Evolutionary conservation across 2,888 invertebrate species (phyloP).

Genomic region (Dysmachus trigonus): DNA sequence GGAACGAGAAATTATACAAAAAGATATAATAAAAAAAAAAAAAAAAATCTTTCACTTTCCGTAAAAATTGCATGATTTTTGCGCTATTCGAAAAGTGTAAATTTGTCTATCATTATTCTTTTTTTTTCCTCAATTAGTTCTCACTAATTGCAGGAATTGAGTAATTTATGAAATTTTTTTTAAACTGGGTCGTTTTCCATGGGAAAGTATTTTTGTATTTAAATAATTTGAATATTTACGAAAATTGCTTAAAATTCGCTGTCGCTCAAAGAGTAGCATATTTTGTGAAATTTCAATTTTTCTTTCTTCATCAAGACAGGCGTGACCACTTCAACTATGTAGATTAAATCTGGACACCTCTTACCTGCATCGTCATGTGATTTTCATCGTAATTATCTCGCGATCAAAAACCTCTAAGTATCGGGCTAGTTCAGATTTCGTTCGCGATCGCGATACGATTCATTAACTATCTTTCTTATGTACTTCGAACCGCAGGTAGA

Average conservation of each 20-base stretch:
- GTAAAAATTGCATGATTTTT: neutral
- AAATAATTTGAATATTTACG: neutral
- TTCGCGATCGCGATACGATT: neutral
- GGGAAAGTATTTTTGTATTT: neutral
- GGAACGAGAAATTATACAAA: neutral
- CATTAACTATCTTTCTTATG: neutral
- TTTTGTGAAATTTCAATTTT: neutral
- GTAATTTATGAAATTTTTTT: neutral
- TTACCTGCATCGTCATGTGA: neutral
- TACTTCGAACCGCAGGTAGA: neutral
- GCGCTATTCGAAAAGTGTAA: neutral
- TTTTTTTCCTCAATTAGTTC: neutral
- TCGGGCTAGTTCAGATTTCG: neutral
- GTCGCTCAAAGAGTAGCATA: neutral
- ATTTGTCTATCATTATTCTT: neutral
- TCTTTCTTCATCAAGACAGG: neutral
- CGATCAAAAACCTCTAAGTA: neutral
- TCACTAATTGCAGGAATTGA: neutral
- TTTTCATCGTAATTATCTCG: neutral
- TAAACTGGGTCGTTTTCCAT: neutral
- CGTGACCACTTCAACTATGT: neutral
- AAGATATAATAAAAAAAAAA: neutral
- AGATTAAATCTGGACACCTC: neutral
- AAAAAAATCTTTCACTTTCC: neutral
- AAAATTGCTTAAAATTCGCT: neutral